Evolutionary conservation across 2,113 vertebrate species (phyloP), one percentile per base, ranked within the genome.

Genomic region (Apteryx owenii): DNA sequence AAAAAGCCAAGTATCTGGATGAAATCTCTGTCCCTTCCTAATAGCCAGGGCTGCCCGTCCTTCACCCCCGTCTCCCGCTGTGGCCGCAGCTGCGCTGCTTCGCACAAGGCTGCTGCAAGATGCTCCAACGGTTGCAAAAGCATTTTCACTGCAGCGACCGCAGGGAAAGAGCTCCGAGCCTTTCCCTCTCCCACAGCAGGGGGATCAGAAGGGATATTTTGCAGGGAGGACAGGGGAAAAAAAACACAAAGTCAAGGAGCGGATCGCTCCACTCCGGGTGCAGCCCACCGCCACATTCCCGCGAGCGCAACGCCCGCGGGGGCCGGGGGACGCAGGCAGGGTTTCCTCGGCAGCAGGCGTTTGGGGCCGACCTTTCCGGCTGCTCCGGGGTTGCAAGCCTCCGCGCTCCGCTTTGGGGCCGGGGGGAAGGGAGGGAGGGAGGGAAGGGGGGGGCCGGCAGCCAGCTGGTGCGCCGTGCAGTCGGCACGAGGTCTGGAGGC

Each of bases 391-490:
- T 51, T 71, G 89, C 72, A 68, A 33, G 68, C 2, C 17, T 28
- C 51, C 23, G 13, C 9, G 3, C n/a, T 28, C 50, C 0, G 1
- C 87, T 92, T 81, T 50, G 91, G 84, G 89, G 9, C 26, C 10
- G 3, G 4, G 4, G 4, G 15, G 29, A 15, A 33, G 28, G 10
- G 36, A 36, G 36, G 36, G 36, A 19, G 14, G 11, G 53, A 66
- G 71, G 46, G 50, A 38, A 3, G 15, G 11, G 12, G 44, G 77
- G 77, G 53, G 73, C 58, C 26, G 6, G 22, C 94, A 95, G 89
- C 87, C 96, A 97, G 97, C 95, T 97, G 96, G 96, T 73, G 96
- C 95, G 95, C 90, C 88, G 96, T 96, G 89, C 96, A 95, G 95
- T 95, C 97, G 96, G 97, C 97, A 95, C 73, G 38, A 93, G 92